These are phyloP conservation scores for Characodon lateralis DNA, from an alignment of 2,797 vertebrate species.

Conservation along the genomic window DNA sequence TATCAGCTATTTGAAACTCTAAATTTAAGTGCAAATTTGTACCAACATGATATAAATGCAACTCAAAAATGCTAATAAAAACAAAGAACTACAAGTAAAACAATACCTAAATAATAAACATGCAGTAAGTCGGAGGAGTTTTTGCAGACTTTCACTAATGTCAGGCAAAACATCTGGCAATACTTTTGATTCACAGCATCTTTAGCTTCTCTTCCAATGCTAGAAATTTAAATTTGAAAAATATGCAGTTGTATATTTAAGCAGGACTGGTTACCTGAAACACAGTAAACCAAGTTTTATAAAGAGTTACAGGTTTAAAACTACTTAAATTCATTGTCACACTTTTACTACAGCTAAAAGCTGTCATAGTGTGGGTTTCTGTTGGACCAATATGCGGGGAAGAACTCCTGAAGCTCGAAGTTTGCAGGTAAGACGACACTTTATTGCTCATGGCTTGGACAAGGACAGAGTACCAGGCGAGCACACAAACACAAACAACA, in stretches of 20 bases:
- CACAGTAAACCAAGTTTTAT: not conserved
- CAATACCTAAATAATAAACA: not conserved
- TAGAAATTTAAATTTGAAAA: not conserved
- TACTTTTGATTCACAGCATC: too few species aligned
- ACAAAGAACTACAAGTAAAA: not conserved
- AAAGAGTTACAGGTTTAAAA: not conserved
- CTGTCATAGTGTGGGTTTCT: too few species aligned
- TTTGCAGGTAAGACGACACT: too few species aligned
- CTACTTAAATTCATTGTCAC: not conserved
- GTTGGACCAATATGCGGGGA: too few species aligned
- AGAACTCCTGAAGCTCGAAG: too few species aligned
- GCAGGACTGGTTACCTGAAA: not conserved
- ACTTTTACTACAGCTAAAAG: not conserved
- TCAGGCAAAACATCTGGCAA: not conserved
- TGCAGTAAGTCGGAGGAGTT: not conserved
- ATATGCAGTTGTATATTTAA: not conserved
- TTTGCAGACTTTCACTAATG: not conserved
- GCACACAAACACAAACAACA: too few species aligned
- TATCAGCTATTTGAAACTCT: not conserved
- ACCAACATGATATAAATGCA: not conserved
- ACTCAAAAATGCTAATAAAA: not conserved
- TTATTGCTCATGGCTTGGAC: too few species aligned
- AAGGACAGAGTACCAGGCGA: too few species aligned
- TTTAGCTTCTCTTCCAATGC: not conserved
- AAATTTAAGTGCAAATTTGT: not conserved